Conservation (phyloP, 2,113 vertebrate species). For the Calyptommatus sinebrachiatus region DNA sequence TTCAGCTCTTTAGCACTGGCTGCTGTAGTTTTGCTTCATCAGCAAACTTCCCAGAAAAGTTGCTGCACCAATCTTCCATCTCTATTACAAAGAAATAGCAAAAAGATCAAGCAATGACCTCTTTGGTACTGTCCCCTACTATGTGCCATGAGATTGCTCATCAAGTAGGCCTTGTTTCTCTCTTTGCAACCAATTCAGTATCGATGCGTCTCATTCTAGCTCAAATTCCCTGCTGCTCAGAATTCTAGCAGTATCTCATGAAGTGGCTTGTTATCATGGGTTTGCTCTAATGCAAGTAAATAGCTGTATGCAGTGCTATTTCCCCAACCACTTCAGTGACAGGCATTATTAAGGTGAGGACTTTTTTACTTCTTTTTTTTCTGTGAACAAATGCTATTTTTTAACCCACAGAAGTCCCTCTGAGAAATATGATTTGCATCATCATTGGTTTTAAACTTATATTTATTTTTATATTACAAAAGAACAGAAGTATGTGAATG, state of each 20-base stretch:
- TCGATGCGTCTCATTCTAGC: conserved; percentile 9
- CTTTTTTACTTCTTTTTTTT: conserved; percentile 12
- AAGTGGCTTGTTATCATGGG: conserved; percentile 26
- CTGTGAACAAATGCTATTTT: background rate
- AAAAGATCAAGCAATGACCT: background rate
- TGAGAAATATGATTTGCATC: background rate
- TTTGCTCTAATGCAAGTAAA: conserved; percentile 41
- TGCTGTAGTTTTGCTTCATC: conserved; percentile 43
- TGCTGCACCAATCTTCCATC: conserved; percentile 28
- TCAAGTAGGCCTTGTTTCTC: conserved; percentile 29
- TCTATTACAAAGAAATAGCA: conserved; percentile 34
- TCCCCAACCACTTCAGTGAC: conserved; percentile 33
- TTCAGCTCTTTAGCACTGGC: conserved; percentile 33
- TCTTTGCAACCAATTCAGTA: conserved; percentile 17
- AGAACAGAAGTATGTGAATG: background rate
- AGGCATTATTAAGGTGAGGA: conserved; percentile 14
- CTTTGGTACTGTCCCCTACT: conserved; percentile 25
- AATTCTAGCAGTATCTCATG: conserved; percentile 27
- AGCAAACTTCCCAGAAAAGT: conserved; percentile 38
- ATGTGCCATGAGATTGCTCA: conserved; percentile 35
- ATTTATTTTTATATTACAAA: background rate
- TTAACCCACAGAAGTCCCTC: background rate
- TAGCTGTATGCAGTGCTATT: conserved; percentile 33
- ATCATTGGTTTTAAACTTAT: background rate
- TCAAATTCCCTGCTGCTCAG: conserved; percentile 13